Base-by-base conservation (phyloP, 2,888 invertebrate species). In the Malacosoma neustria region DNA sequence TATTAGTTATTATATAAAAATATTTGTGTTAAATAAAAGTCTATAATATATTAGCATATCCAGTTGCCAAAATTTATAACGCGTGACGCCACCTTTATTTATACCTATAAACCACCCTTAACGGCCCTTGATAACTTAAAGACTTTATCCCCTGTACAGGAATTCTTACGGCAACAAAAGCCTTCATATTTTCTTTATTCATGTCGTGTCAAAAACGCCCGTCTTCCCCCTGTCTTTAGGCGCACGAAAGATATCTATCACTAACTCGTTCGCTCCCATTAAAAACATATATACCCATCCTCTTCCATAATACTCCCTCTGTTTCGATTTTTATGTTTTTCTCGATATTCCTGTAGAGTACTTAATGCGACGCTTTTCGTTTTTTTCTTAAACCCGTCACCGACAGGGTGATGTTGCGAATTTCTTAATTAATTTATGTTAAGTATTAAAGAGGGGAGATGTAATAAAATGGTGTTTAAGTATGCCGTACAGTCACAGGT, bases 141-240 rank as follows among this genome's bases (percentile, higher is more conserved):
- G 79, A 84, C 82, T 82, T 84, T 79, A 84, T 82, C 80, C 80
- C 75, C 66, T 71, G 74, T 79, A 72, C 72, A 74, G 81, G 82
- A 85, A 82, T 85, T 84, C 84, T 84, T 85, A 84, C 81, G 76
- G 77, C 65, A 79, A 80, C 79, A 79, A 80, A 80, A 80, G 77
- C 82, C 70, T 73, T 82, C 80, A 84, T 85, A 85, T 85, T 84
- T 85, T 84, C 82, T 84, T 84, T 82, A 81, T 81, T 81, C 80
- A 73, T 73, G 59, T 73, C 80, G 79, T 77, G 77, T 81, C 76
- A 77, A 77, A 80, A 77, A 80, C 75, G 72, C 65, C 73, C 69
- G 61, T 52, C 61, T 61, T 69, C 56, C 60, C 72, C 75, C 68
- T 39, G 34, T 65, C 68, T 64, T 66, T 54, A 56, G 54, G 52